Conservation (phyloP, 2,888 invertebrate genomes). For the Psylliodes chrysocephalus region DNA sequence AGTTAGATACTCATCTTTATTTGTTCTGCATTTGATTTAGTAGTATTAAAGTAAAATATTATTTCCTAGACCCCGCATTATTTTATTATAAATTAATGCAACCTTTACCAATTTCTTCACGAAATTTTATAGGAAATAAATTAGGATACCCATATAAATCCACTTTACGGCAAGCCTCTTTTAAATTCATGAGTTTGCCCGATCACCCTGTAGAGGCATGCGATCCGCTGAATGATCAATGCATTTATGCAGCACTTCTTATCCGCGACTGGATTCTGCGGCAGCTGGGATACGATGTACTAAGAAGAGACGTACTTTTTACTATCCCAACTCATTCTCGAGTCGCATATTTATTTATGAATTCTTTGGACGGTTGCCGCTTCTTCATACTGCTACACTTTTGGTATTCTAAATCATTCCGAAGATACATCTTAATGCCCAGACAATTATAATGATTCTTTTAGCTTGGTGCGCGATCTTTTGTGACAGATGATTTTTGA, state of each 20-base stretch:
- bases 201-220: constrained; percentile 43
- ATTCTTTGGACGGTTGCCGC: constrained; percentile 45
- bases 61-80: too few relatives aligned
- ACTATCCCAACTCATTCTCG: constrained; percentile 49
- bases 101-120: too few relatives aligned
- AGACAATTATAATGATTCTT: constrained; percentile 47
- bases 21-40: too few relatives aligned
- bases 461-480: constrained; percentile 17
- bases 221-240: constrained; percentile 58
- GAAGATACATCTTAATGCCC: constrained; percentile 51
- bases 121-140: too few relatives aligned
- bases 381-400: constrained; percentile 43
- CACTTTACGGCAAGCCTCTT: neutral
- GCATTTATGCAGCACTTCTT: constrained; percentile 63
- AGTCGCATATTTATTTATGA: constrained; percentile 50
- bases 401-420: constrained; percentile 50
- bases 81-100: too few relatives aligned
- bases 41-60: too few relatives aligned
- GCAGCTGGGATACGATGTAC: constrained; percentile 53
- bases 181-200: neutral
- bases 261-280: constrained; percentile 59
- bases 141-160: too few relatives aligned
- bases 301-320: constrained; percentile 53
- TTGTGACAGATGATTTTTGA: neutral
- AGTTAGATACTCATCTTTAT: too few relatives aligned